These are phyloP conservation scores for Hippopotamyrus pictus DNA, from an alignment of 2,797 vertebrate species.

Conservation along the genomic window DNA sequence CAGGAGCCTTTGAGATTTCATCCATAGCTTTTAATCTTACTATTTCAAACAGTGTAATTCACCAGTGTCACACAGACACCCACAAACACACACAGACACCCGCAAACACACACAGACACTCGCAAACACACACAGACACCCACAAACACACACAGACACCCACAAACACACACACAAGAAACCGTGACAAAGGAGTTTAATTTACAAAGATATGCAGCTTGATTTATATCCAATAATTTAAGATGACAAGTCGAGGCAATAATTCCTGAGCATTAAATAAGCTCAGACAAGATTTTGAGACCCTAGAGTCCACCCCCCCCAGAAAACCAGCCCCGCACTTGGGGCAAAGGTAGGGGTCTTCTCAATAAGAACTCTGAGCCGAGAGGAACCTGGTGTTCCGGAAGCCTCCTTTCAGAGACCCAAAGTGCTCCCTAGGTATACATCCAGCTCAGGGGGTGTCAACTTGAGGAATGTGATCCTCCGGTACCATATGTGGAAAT, in stretches of 20 bases:
- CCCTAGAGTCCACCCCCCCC: background rate
- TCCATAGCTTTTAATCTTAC: background rate
- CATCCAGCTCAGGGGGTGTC: conserved; percentile 47
- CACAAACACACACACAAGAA: background rate
- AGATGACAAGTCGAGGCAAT: background rate
- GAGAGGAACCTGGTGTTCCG: background rate
- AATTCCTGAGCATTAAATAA: background rate
- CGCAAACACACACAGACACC: background rate
- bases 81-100: background rate
- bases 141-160: background rate
- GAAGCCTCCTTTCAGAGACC: conserved; percentile 21
- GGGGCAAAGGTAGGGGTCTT: background rate
- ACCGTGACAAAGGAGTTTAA: background rate
- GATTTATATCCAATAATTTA: background rate
- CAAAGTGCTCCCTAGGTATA: conserved; percentile 47
- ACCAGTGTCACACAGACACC: background rate
- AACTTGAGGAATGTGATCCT: conserved; percentile 51
- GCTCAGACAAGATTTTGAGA: background rate
- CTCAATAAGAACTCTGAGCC: background rate
- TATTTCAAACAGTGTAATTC: background rate
- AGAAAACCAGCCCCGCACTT: background rate
- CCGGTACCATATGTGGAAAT: conserved; percentile 20
- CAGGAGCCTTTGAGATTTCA: background rate
- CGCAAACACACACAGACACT: background rate
- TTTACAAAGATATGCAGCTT: background rate